phyloP scores from a whole-genome alignment of 1,140 invertebrate species.

The Ylistrum balloti region DNA sequence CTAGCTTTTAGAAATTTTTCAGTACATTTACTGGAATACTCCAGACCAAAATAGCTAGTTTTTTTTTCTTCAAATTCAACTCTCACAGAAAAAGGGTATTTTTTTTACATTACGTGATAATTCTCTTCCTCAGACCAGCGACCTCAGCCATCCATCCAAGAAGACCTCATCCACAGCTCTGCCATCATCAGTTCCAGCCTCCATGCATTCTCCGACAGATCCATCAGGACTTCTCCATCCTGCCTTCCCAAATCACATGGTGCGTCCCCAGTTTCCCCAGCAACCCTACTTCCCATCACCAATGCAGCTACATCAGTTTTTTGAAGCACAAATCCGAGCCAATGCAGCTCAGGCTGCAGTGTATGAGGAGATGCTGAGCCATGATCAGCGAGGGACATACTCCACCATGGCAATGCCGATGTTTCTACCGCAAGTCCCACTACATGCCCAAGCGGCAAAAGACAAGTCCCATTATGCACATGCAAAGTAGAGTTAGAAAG shows the following conservation, averaged over 20 bases:
- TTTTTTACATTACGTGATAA: too few relatives aligned
- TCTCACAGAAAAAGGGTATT: too few relatives aligned
- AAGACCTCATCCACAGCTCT: not conserved
- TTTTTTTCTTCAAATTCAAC: too few relatives aligned
- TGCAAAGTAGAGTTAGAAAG: not conserved
- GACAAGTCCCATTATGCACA: constrained; percentile 51
- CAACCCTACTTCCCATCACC: constrained; percentile 50
- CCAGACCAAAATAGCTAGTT: too few relatives aligned
- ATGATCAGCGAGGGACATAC: constrained; percentile 51
- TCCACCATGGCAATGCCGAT: constrained; percentile 52
- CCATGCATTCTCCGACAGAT: not conserved
- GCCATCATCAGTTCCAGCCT: not conserved
- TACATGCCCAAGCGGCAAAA: constrained; percentile 51
- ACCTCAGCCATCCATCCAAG: not conserved
- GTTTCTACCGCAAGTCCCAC: constrained; percentile 58
- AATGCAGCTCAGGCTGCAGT: constrained; percentile 58
- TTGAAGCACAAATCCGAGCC: constrained; percentile 65
- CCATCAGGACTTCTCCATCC: constrained; percentile 61
- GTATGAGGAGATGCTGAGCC: constrained; percentile 66
- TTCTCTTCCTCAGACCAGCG: not conserved
- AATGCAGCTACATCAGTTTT: constrained; percentile 65
- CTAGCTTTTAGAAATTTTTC: too few relatives aligned
- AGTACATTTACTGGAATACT: too few relatives aligned
- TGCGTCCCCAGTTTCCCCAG: constrained; percentile 56
- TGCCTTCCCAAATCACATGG: constrained; percentile 63